These are phyloP conservation scores for Rotaria magnacalcarata DNA, from an alignment of 2,888 invertebrate species.

Conservation along the genomic window DNA sequence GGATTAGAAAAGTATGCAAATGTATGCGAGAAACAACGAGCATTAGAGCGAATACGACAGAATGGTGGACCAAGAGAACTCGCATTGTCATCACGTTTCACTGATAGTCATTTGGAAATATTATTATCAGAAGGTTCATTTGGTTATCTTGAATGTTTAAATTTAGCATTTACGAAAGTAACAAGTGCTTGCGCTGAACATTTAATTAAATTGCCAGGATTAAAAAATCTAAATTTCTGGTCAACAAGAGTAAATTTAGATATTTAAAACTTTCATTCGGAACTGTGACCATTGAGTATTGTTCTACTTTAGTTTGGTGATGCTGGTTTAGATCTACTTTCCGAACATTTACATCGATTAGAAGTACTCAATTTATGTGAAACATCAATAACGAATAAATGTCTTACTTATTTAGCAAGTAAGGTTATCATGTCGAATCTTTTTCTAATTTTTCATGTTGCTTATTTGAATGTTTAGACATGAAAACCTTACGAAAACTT, in stretches of 20 bases:
- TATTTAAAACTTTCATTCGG: not conserved
- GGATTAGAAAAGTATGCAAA: conserved; percentile 69
- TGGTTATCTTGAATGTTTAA: conserved; percentile 75
- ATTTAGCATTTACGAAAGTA: conserved; percentile 75
- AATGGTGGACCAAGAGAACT: conserved; percentile 74
- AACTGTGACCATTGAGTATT: too few relatives aligned
- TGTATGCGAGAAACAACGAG: conserved; percentile 71
- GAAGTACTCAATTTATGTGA: conserved; percentile 77
- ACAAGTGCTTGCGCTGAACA: conserved; percentile 75
- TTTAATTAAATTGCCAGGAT: conserved; percentile 73
- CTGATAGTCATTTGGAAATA: conserved; percentile 72
- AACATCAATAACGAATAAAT: conserved; percentile 75
- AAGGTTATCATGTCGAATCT: conserved; percentile 51
- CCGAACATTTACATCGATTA: conserved; percentile 72
- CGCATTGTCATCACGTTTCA: conserved; percentile 73
- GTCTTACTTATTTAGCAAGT: conserved; percentile 71
- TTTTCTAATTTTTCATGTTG: not conserved
- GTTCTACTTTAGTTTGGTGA: conserved; percentile 68
- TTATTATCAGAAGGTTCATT: conserved; percentile 71
- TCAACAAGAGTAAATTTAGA: conserved; percentile 65
- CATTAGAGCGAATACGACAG: conserved; percentile 73
- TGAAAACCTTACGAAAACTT: conserved; percentile 70
- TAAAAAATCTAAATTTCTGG: conserved; percentile 76
- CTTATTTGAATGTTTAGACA: conserved; percentile 61
- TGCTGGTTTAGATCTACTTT: conserved; percentile 71